phyloP scores from a whole-genome alignment of 2,888 invertebrate species.

The Eledone cirrhosa region DNA sequence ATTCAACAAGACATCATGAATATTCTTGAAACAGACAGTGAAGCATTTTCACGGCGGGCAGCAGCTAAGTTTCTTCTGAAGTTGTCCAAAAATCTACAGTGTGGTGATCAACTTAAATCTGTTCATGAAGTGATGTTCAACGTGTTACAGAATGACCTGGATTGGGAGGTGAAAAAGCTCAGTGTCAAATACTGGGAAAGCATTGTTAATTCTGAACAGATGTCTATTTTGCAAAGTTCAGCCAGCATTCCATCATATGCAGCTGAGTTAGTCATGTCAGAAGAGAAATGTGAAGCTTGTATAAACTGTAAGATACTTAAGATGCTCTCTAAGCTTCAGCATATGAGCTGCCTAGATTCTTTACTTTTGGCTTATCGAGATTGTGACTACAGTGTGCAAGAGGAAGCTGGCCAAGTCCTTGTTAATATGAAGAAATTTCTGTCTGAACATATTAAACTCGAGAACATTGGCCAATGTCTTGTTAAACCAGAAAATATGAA shows the following conservation, averaged over 20 bases:
- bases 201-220: conserved; percentile 23
- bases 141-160: conserved; percentile 48
- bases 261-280: background rate
- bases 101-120: background rate
- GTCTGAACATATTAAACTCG: background rate
- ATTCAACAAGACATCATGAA: conserved; percentile 37
- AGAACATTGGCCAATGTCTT: background rate
- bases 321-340: conserved; percentile 16
- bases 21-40: conserved; percentile 45
- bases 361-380: conserved; percentile 34
- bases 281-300: background rate
- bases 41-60: conserved; percentile 53
- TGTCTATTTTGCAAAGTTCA: background rate
- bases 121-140: conserved; percentile 29
- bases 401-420: conserved; percentile 36
- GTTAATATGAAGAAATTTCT: background rate
- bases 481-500: background rate
- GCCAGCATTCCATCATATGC: conserved; percentile 29
- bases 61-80: conserved; percentile 41
- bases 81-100: background rate
- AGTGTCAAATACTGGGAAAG: conserved; percentile 44
- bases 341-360: conserved; percentile 30
- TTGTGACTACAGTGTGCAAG: conserved; percentile 39
- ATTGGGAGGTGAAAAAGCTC: conserved; percentile 57
- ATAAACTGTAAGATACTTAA: background rate